Evolutionary conservation across 2,797 vertebrate genomes (phyloP).

Genomic region (Agapornis canus): DNA sequence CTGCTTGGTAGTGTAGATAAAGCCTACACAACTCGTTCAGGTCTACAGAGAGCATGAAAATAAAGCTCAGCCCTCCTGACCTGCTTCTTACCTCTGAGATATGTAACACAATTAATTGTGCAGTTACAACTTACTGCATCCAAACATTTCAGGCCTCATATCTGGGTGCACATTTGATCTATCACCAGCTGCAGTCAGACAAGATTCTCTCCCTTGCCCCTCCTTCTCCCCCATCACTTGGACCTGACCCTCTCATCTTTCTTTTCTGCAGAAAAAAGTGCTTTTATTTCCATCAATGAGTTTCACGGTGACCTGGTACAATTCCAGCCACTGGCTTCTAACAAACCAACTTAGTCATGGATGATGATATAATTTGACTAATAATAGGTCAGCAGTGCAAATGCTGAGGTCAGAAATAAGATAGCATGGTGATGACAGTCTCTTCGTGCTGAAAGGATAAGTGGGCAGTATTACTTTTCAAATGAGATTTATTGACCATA

Average conservation of each 20-base stretch:
- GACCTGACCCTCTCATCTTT: background rate
- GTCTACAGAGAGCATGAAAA: background rate
- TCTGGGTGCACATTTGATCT: background rate
- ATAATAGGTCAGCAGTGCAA: background rate
- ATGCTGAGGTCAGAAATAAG: background rate
- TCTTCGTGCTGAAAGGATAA: background rate
- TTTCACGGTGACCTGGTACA: background rate
- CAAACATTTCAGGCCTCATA: background rate
- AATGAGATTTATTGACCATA: background rate
- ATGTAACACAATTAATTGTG: rapidly evolving
- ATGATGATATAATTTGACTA: background rate
- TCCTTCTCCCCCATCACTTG: no score
- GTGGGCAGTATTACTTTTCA: background rate
- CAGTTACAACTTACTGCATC: background rate
- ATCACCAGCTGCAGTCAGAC: background rate
- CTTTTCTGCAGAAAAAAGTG: background rate
- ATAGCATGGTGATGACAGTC: background rate
- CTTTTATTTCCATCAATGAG: background rate
- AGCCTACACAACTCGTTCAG: background rate
- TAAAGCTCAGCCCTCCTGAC: background rate
- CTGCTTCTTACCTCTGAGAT: background rate
- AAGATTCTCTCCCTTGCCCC: background rate
- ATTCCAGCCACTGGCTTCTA: background rate
- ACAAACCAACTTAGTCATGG: background rate
- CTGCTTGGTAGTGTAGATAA: background rate